Conservation (phyloP, 2,888 invertebrate genomes). For the Tetropium fuscum region DNA sequence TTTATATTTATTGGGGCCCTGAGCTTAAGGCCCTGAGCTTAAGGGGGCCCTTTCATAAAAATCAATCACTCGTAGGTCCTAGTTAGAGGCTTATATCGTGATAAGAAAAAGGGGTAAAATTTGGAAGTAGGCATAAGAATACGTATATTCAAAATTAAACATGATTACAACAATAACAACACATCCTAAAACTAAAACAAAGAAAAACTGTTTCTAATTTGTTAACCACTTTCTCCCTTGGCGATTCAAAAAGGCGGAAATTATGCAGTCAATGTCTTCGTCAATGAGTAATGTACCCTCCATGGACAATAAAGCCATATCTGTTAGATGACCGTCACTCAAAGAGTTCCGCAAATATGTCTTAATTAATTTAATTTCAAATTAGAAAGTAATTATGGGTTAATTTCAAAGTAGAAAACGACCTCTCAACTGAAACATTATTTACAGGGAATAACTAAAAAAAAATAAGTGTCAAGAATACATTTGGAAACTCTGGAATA, state of each 20-base stretch:
- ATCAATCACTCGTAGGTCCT: too few species aligned
- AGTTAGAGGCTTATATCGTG: too few species aligned
- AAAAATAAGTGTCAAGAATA: not conserved
- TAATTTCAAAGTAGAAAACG: conserved; percentile 1
- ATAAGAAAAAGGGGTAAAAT: not conserved
- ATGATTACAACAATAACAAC: not conserved
- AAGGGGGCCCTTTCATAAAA: too few species aligned
- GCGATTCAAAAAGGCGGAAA: conserved; percentile 1
- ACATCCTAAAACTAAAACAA: conserved; percentile 1
- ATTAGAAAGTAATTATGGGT: too few species aligned
- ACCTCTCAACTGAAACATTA: not conserved
- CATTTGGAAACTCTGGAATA: not conserved
- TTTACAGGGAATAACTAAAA: not conserved
- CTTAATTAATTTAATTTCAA: too few species aligned
- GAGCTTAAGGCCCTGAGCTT: too few species aligned
- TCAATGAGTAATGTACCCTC: not conserved
- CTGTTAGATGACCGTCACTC: not conserved
- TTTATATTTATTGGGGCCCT: too few species aligned
- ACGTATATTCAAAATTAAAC: not conserved
- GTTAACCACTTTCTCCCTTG: not conserved
- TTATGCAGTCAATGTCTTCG: not conserved
- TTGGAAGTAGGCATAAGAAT: not conserved
- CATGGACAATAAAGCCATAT: not conserved
- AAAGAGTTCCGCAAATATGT: conserved; percentile 1
- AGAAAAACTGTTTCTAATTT: not conserved